These are phyloP conservation scores for Chrysomela aeneicollis DNA, from an alignment of 2,888 invertebrate species.

Conservation along the genomic window DNA sequence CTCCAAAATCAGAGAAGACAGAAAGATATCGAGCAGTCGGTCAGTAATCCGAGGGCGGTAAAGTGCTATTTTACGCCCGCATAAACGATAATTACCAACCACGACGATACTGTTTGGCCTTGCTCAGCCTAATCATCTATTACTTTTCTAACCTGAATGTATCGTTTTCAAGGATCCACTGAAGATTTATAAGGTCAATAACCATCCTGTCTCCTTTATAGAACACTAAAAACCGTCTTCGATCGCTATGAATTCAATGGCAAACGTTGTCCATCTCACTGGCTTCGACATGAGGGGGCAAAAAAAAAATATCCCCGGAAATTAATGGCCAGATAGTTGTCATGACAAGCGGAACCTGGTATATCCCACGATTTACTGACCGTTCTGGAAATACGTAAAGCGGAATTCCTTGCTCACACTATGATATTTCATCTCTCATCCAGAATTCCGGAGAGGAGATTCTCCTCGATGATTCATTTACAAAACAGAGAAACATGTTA, in stretches of 20 bases:
- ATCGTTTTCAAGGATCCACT: too few species aligned
- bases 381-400: neutral
- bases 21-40: too few species aligned
- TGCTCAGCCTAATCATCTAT: too few species aligned
- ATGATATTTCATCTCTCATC: neutral
- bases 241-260: neutral
- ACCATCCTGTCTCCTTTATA: too few species aligned
- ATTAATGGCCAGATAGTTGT: constrained; percentile 1
- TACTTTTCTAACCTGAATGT: too few species aligned
- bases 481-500: neutral
- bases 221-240: too few species aligned
- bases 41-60: too few species aligned
- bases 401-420: neutral
- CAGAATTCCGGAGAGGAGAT: neutral
- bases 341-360: constrained; percentile 2
- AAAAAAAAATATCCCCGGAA: neutral
- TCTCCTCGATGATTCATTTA: neutral
- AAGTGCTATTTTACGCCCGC: too few species aligned
- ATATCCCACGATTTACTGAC: constrained; percentile 3
- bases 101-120: too few species aligned
- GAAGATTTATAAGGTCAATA: too few species aligned
- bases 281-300: neutral
- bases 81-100: too few species aligned
- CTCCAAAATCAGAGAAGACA: too few species aligned
- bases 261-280: neutral